Conservation (phyloP, 2,797 vertebrate species). For the Intellagama lesueurii region DNA sequence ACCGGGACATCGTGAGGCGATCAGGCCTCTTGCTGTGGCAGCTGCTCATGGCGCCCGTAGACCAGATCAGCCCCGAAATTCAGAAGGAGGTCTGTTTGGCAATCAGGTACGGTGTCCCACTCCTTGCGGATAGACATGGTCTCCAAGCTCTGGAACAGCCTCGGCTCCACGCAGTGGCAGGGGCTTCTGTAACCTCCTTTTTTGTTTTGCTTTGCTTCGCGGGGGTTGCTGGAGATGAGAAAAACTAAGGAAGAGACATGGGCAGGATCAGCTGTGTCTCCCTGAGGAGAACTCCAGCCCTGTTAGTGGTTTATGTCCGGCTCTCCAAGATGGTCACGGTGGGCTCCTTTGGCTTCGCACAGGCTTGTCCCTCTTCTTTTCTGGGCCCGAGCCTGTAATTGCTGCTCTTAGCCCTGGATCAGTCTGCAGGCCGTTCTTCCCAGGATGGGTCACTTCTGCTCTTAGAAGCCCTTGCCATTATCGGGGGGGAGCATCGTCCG, state of each 20-base stretch:
- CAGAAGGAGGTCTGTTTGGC: slow-evolving; percentile 96
- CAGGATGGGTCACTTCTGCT: background rate
- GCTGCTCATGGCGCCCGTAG: slow-evolving; percentile 94
- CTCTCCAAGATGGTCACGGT: background rate
- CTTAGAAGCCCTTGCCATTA: too few relatives aligned
- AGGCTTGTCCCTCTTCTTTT: too few relatives aligned
- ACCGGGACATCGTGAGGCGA: slow-evolving; percentile 91
- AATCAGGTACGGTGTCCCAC: slow-evolving; percentile 85
- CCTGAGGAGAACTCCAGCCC: too few relatives aligned
- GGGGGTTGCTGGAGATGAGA: too few relatives aligned
- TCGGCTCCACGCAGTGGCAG: too few relatives aligned
- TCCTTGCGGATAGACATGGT: background rate
- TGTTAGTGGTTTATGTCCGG: too few relatives aligned
- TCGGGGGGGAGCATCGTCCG: background rate
- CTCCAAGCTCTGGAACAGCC: too few relatives aligned
- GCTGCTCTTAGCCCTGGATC: background rate
- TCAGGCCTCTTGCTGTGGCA: slow-evolving; percentile 95
- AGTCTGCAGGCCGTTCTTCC: background rate
- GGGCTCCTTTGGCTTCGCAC: too few relatives aligned
- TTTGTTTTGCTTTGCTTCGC: too few relatives aligned
- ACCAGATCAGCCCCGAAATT: slow-evolving; percentile 94
- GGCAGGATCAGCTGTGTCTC: too few relatives aligned
- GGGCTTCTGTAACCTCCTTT: too few relatives aligned
- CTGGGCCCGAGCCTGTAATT: background rate
- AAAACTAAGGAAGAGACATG: too few relatives aligned